Evolutionary conservation across 2,797 vertebrate genomes (phyloP).

Genomic region (Syncerus caffer): DNA sequence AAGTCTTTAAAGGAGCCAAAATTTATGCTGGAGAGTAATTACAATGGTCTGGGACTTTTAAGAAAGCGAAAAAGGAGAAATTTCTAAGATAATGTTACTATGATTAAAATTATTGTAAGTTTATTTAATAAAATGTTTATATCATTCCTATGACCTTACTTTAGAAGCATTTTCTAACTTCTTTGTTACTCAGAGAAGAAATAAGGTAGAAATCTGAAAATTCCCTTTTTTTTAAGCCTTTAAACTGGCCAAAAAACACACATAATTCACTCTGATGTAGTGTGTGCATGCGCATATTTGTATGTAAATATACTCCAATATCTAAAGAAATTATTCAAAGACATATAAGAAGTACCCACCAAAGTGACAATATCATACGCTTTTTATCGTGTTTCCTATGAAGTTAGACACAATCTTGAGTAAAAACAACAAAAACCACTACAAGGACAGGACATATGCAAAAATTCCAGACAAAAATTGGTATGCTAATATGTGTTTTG

Average conservation of each 20-base stretch:
- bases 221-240: background rate
- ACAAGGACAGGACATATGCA: background rate
- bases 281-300: too few relatives aligned
- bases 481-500: background rate
- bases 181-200: background rate
- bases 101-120: background rate
- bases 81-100: background rate
- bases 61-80: background rate
- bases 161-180: background rate
- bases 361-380: background rate
- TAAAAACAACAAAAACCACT: background rate
- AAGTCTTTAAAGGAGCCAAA: background rate
- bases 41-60: background rate
- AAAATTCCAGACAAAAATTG: background rate
- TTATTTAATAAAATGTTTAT: conserved; percentile 32
- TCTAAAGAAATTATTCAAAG: background rate
- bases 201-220: background rate
- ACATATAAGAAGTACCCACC: background rate
- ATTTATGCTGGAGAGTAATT: conserved; percentile 5
- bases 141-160: background rate
- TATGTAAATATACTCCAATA: background rate
- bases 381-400: background rate
- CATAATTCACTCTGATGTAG: background rate
- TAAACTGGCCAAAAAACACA: background rate
- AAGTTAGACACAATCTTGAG: background rate